Base-by-base conservation (phyloP, 2,797 vertebrate species). In the Sternarchorhynchus goeldii region DNA sequence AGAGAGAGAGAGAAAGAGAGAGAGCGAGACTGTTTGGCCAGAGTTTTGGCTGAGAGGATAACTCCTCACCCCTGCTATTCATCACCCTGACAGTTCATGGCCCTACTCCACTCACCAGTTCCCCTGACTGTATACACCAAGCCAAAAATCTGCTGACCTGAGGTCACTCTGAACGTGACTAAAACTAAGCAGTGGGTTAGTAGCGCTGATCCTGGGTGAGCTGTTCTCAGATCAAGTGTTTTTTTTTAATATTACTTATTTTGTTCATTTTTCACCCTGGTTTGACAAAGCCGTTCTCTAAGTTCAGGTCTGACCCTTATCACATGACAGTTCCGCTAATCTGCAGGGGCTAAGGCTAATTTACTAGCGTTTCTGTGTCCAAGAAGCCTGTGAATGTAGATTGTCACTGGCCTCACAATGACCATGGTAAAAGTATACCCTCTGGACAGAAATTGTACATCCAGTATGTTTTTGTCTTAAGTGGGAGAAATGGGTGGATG, bases 31-130 rank as follows among this genome's bases (percentile, higher is more conserved):
- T n/a, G 66, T n/a, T 56, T 73, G 55, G 57, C 20, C 14, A 50
- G 12, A 14, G 45, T 50, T 50, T 50, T 50, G 45, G 45, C 45
- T 50, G 45, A 50, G 45, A 50, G 45, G 45, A 50, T 50, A 50
- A 50, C 8, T 14, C 60, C 68, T 25, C 69, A 75, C 69, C 63
- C 73, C 50, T 75, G 74, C 60, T 63, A 67, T 77, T 74, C 45
- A 68, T 75, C 68, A 73, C 16, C 29, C 29, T 41, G 31, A 45
- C 53, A 50, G 36, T 45, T 36, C 60, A 39, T 6, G 17, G 25
- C 53, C 64, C 45, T 12, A n/a, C 21, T 74, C 53, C 50, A 59
- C 53, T 18, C 32, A 14, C 45, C 45, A 50, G 45, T 50, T 50
- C 45, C 45, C 45, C 10, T 50, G 17, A 45, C 31, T 65, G 45